phyloP scores from a whole-genome alignment of 53 echinoderm and acorn worm species.

The Henricia sp. region DNA sequence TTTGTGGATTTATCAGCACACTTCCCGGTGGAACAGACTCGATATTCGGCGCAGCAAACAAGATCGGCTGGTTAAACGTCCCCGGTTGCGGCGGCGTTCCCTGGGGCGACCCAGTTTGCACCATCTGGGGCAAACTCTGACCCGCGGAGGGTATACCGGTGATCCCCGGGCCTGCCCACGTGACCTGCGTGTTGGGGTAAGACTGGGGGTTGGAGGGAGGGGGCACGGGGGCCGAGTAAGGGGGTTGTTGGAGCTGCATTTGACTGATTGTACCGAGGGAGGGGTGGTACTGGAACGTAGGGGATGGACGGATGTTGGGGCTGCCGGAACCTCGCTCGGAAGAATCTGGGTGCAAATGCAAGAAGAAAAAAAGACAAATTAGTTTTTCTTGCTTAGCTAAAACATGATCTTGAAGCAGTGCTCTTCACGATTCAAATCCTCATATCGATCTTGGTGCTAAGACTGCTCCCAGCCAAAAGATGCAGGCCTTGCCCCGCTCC shows the following conservation, averaged over 20 bases:
- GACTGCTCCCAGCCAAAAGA: too few species aligned
- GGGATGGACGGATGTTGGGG: constrained; percentile 74
- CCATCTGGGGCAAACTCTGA: constrained; percentile 69
- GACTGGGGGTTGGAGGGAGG: constrained; percentile 71
- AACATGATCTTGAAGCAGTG: neutral
- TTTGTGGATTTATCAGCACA: constrained; percentile 90
- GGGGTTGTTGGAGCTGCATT: constrained; percentile 46
- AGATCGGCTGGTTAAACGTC: constrained; percentile 67
- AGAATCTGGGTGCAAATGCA: constrained; percentile 59
- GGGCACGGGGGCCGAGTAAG: constrained; percentile 60
- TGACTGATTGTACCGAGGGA: constrained; percentile 70
- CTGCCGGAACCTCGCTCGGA: constrained; percentile 73
- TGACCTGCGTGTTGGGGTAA: constrained; percentile 75
- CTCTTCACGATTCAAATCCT: too few species aligned
- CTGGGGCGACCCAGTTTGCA: constrained; percentile 65
- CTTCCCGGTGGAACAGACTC: constrained; percentile 99
- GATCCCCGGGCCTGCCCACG: constrained; percentile 70
- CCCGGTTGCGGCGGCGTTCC: constrained; percentile 63
- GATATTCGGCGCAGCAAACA: constrained; percentile 93
- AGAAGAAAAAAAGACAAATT: neutral
- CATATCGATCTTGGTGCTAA: too few species aligned
- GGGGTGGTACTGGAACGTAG: constrained; percentile 70
- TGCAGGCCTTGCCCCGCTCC: too few species aligned
- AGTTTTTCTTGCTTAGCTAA: neutral
- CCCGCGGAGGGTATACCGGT: constrained; percentile 38